Conservation (phyloP, 1,140 invertebrate genomes). For the Drosophila triauraria region DNA sequence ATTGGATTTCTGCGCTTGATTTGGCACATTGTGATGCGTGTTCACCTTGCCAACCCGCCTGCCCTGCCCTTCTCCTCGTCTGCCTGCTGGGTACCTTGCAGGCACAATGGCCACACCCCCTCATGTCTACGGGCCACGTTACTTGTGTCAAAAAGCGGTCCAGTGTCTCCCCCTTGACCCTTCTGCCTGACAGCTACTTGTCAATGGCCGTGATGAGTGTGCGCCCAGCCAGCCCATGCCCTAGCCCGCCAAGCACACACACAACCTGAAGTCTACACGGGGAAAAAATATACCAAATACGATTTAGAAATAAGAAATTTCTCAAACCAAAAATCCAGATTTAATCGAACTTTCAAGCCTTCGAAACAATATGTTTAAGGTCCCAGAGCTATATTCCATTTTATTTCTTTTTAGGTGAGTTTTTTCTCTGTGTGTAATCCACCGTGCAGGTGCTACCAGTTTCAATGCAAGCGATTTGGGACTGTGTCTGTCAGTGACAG, state of each 20-base stretch:
- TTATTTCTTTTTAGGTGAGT: too few species aligned
- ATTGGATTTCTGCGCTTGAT: conserved; percentile 80
- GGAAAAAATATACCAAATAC: neutral
- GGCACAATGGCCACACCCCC: conserved; percentile 4
- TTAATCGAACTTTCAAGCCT: neutral
- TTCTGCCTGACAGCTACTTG: conserved; percentile 77
- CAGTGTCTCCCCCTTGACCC: conserved; percentile 39
- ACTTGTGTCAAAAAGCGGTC: conserved; percentile 71
- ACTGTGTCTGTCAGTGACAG: conserved; percentile 38
- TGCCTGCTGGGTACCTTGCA: neutral
- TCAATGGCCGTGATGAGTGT: conserved; percentile 78
- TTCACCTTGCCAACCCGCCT: conserved; percentile 1
- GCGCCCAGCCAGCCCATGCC: conserved; percentile 5
- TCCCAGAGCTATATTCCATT: neutral
- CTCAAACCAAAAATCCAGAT: neutral
- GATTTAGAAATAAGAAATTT: neutral
- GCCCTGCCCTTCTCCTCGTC: neutral
- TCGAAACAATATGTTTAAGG: too few species aligned
- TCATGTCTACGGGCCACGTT: conserved; percentile 40
- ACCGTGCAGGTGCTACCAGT: conserved; percentile 44
- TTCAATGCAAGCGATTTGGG: conserved; percentile 13
- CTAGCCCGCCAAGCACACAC: neutral
- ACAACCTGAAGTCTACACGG: conserved; percentile 12
- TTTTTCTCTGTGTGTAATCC: conserved; percentile 2
- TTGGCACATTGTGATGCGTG: conserved; percentile 67